Evolutionary conservation across 64 coral and sea anemone genomes (phyloP), one percentile per base, ranked within the genome.

Genomic region (Dendrophyllia cribrosa): DNA sequence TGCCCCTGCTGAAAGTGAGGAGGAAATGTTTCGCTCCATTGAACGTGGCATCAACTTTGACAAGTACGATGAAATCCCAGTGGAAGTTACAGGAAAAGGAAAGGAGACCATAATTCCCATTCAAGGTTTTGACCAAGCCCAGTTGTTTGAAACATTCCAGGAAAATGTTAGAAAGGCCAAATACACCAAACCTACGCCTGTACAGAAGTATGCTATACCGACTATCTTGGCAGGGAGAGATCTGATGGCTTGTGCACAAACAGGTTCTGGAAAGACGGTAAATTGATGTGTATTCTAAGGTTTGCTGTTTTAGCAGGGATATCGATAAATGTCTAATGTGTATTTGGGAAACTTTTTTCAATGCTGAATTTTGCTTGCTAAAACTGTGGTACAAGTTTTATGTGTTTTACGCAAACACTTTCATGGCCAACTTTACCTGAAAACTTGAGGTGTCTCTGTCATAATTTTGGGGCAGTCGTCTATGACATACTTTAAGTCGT

Each of bases 221-320:
- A 90, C 61, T 22, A 77, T 99, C 76, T 26, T 99, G 11, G 91
- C 61, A 48, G 97, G 97, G 25, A 72, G 97, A 67, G 97, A 99
- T 61, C 66, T 99, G 20, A 99, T 99, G 97, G 91, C 97, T 3
- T 99, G 97, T 92, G 94, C 94, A 34, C 97, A 99, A 25, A 99
- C 97, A 52, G 97, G 97, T 34, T 99, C 91, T 66, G 97, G 97
- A 86, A 99, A 99, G 75, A 99, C 97, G 61, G 97, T 96, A 93
- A 99, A 92, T 78, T 43, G 48, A 34, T 51, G 20, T 20, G 5
- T 23, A 12, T 56, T 7, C 53, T 56, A 7, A 1, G 7, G 3
- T 56, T 56, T 7, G 1, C 7, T 12, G 12, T 7, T 56, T 56
- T 56, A 12, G 7, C 12, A 56, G 12, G 12, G 12, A 56, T 55